Evolutionary conservation across 2,113 vertebrate genomes (phyloP), one percentile per base, ranked within the genome.

Genomic region (Psophia crepitans): DNA sequence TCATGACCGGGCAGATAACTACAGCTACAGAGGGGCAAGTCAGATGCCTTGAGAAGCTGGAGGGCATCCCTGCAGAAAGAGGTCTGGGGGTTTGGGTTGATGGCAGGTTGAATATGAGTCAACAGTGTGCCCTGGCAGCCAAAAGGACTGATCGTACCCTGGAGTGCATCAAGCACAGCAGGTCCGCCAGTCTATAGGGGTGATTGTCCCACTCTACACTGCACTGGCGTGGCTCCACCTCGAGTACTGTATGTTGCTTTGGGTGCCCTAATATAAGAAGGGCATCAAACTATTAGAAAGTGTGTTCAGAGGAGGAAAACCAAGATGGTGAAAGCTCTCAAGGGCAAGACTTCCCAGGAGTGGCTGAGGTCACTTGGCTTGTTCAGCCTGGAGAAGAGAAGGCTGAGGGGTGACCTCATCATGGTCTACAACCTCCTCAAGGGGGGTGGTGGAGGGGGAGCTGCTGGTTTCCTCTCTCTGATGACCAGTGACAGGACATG

Each of bases 401-500:
- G 49, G 18, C 27, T 44, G 26, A 65, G 23, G 28, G 28, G 35
- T 24, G 8, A 8, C 69, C 41, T 57, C 19, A n/a, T 3, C 1
- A 0, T 53, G 43, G 44, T 9, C 53, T n/a, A 41, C 30, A 32
- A 1, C 12, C 32, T 58, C 51, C 51, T 64, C 23, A 57, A 14
- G 41, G 28, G 4, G 28, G n/a, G 9, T 49, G 33, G 18, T 0
- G 1, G 49, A 56, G 8, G 23, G 21, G 41, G 17, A 56, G n/a
- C 33, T 24, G 26, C 21, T 46, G 21, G 74, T 26, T 13, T 37
- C 19, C 56, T 44, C 69, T 63, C 49, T 48, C 60, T 65, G 51
- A 33, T 21, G n/a, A 48, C 28, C 30, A 63, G 37, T 2, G 2
- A 37, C 7, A 73, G 48, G 68, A 54, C 14, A 46, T 7, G 9